Base-by-base conservation (phyloP, 2,797 vertebrate genomes). In the Podarcis lilfordi region DNA sequence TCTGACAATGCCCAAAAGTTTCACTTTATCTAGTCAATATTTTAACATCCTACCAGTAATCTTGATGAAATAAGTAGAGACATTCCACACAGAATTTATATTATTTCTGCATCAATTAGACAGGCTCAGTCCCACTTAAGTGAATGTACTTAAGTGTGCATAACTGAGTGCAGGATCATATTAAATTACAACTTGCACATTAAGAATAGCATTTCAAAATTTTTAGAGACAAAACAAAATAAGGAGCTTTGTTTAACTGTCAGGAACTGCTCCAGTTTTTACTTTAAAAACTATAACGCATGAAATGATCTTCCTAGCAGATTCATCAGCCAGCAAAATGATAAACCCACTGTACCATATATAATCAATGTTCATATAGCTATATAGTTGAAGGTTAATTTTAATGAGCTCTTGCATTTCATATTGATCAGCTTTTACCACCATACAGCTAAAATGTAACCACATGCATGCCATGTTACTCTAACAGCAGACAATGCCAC, bases 361-460 rank as follows among this genome's bases (percentile, higher is more conserved):
- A 86, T 8, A 85, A 91, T 89, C 90, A 85, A 86, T 85, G 94
- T 92, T 93, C 91, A 93, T 93, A 91, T 93, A 94, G 94, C 91
- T 78, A 85, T 94, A 93, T 64, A 75, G 92, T 85, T 80, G 71
- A 89, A 86, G 29, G 69, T 77, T 77, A 91, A 92, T 90, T 92
- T 91, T 90, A 90, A 86, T 80, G 80, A 92, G 86, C 71, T 88
- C 85, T 85, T 86, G 86, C 89, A 84, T 68, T 89, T 86, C 86
- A 92, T 5, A 78, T 91, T 91, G 86, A 95, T 90, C 81, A 80
- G 55, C 35, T 86, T 92, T 88, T 85, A 86, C 85, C 8, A 66
- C 82, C 83, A 80, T 0, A 61, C 77, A 87, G 80, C 92, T 25
- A 81, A 82, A 92, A 4, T 86, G 43, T 37, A 88, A 94, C 89